Base-by-base conservation (phyloP, 1,140 invertebrate species). In the Brachionus sp. region DNA sequence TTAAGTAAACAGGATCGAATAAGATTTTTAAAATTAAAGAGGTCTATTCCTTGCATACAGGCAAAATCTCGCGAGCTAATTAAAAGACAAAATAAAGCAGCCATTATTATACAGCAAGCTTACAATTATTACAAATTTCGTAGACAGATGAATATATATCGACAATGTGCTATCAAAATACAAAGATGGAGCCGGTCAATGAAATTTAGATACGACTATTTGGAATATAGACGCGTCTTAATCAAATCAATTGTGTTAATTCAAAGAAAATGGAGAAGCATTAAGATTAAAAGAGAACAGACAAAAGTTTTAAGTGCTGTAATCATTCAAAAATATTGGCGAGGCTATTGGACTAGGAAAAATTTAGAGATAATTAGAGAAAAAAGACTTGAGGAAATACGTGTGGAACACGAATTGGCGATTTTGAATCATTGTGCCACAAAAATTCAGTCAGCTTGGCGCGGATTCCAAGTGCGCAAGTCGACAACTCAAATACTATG, bases 171-270 rank as follows among this genome's bases (percentile, higher is more conserved):
- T 2, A 16, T 62, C 4, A 62, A 35, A 62, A 80, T 80, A 35
- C 77, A 80, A 35, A 80, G 2, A 29, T 80, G 77, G 77, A 42
- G 39, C 10, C 19, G 70, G 1, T 62, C 77, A 62, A 80, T 62
- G 77, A 80, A 66, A 80, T 35, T 35, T 3, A 25, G 77, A 25
- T 62, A 62, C n/a, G 53, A 57, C 35, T 80, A 62, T 80, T 66
- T 80, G 35, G 19, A 80, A 6, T n/a, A 37, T n/a, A 39, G 23
- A 16, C 19, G 77, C 19, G 19, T 64, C 62, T 23, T 80, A 2
- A 5, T 57, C 1, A 80, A 80, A 44, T 75, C 39, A 25, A 13
- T 46, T 46, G 33, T 75, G n/a, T 10, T 46, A 13, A 57, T 80
- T 57, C 77, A 80, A 80, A 23, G 19, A 42, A 16, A 37, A 16